A percentile compares a stretch with the other conserved stretches of the same genome.
phyloP scores from a whole-genome alignment of 2,797 vertebrate species.

The Eulemur albifrons region DNA sequence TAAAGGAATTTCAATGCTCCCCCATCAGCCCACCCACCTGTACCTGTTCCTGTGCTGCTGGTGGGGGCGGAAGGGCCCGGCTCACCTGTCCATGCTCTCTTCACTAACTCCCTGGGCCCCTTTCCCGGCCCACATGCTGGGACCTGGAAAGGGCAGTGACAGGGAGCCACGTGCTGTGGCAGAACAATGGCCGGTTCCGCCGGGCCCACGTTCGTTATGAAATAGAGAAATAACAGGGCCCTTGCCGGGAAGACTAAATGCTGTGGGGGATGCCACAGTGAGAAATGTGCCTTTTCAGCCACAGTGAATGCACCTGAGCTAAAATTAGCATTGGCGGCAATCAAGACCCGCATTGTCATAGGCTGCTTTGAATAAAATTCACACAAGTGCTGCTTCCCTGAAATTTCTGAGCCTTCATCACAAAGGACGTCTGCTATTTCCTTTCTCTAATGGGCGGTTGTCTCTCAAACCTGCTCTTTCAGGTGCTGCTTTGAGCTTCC shows the following conservation, averaged over 20 bases:
- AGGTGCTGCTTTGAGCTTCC: neutral
- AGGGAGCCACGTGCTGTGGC: fast-evolving
- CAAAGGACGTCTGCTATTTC: neutral
- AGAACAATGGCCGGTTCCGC: neutral
- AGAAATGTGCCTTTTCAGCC: neutral
- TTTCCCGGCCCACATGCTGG: neutral
- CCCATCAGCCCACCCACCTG: fast-evolving
- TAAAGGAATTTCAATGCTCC: neutral
- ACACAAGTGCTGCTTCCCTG: neutral
- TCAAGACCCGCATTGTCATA: neutral
- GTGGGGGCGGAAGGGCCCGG: neutral
- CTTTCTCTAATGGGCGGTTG: neutral
- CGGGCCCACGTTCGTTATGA: neutral
- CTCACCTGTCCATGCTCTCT: neutral
- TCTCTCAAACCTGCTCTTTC: neutral
- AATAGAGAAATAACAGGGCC: neutral
- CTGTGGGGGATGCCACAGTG: neutral
- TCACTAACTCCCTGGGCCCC: neutral
- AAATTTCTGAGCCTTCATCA: neutral
- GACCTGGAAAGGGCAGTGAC: neutral
- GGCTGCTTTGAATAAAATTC: constrained; percentile 2
- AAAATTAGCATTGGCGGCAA: neutral
- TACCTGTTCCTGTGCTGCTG: no score
- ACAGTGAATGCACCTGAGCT: neutral
- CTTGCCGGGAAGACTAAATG: neutral